Conservation (phyloP, 30 jellyfish, hydroid and myxozoan species). For the Catostylus mosaicus region DNA sequence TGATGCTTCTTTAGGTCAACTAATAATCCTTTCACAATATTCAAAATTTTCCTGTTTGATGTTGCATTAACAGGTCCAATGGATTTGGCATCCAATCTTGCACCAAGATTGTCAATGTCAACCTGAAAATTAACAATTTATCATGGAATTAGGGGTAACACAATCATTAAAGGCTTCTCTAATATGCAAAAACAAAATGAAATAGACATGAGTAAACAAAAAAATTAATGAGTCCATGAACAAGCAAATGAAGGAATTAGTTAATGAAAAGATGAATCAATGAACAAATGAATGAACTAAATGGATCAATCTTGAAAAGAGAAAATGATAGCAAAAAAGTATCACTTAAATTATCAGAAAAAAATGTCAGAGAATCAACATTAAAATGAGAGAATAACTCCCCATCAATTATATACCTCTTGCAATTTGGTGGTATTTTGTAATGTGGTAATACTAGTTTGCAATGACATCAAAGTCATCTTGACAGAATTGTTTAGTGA, state of each 20-base stretch:
- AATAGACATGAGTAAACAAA: too few relatives aligned
- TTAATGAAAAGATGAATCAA: too few relatives aligned
- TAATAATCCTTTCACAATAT: slow-evolving; percentile 50
- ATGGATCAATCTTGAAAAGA: too few relatives aligned
- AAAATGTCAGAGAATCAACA: background rate
- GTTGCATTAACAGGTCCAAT: slow-evolving; percentile 9
- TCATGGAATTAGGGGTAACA: too few relatives aligned
- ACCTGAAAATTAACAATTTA: slow-evolving; percentile 4
- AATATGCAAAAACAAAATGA: too few relatives aligned
- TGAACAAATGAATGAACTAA: too few relatives aligned
- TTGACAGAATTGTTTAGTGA: slow-evolving; percentile 21
- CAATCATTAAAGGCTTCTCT: too few relatives aligned
- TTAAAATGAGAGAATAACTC: too few relatives aligned
- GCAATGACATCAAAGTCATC: slow-evolving; percentile 11
- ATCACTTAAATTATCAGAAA: too few relatives aligned
- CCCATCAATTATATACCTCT: slow-evolving; percentile 7
- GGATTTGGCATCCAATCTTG: background rate
- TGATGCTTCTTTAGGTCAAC: slow-evolving; percentile 46
- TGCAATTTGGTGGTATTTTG: slow-evolving; percentile 28
- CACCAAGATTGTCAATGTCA: slow-evolving; percentile 1
- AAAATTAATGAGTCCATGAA: too few relatives aligned
- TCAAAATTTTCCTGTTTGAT: slow-evolving; percentile 42
- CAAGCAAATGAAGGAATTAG: too few relatives aligned
- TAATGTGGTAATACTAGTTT: slow-evolving; percentile 14
- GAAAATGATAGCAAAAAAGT: too few relatives aligned